Evolutionary conservation across 2,888 invertebrate genomes (phyloP).

Genomic region (Endomychus coccineus): DNA sequence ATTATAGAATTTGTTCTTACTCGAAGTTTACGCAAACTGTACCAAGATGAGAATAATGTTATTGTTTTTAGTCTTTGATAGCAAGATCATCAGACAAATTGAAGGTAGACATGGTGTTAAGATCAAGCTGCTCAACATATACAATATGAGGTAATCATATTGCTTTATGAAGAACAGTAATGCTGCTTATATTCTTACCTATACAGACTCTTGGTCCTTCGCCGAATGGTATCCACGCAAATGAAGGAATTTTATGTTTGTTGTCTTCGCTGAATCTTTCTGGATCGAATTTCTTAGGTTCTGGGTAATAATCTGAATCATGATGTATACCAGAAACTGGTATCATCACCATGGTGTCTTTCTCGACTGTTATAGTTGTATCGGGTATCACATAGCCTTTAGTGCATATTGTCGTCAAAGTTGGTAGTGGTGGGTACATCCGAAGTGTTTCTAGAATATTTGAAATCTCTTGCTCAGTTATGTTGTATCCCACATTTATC

Average conservation of each 20-base stretch:
- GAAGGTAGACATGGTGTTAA: too few relatives aligned
- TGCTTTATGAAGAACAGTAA: too few relatives aligned
- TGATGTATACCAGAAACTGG: slow-evolving; percentile 25
- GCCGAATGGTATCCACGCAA: slow-evolving; percentile 33
- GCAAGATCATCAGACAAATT: background rate
- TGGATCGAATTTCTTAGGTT: slow-evolving; percentile 25
- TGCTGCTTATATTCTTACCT: slow-evolving; percentile 27
- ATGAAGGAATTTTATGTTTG: slow-evolving; percentile 10
- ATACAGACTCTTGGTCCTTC: slow-evolving; percentile 36
- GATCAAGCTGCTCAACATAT: too few relatives aligned
- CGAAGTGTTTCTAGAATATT: slow-evolving; percentile 41
- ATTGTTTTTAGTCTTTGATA: too few relatives aligned
- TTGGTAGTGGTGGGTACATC: slow-evolving; percentile 33
- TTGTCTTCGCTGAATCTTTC: slow-evolving; percentile 21
- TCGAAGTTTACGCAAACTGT: too few relatives aligned
- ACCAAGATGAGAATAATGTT: too few relatives aligned
- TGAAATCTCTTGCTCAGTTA: too few relatives aligned
- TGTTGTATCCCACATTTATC: too few relatives aligned
- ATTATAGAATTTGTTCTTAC: too few relatives aligned
- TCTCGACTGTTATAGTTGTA: slow-evolving; percentile 30
- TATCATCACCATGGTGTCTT: slow-evolving; percentile 33
- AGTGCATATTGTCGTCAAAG: slow-evolving; percentile 23
- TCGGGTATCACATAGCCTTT: slow-evolving; percentile 32
- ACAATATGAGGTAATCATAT: too few relatives aligned
- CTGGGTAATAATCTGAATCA: slow-evolving; percentile 23